Evolutionary conservation across 2,113 vertebrate genomes (phyloP), one percentile per base, ranked within the genome.

Genomic region (Dromiciops gliroides): DNA sequence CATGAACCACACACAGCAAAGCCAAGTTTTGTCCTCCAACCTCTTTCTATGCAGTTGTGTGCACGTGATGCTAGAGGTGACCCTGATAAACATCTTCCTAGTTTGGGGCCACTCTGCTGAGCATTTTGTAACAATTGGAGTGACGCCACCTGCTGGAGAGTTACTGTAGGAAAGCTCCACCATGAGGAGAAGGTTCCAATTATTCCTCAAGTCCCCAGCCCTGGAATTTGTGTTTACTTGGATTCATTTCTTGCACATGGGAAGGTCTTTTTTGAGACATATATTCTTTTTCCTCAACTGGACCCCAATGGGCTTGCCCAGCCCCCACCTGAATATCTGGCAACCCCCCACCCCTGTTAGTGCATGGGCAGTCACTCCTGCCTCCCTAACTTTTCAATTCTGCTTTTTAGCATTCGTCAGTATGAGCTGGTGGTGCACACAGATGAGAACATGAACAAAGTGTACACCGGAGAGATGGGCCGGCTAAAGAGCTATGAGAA

Each of bases 401-500:
- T 95, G 51, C 51, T 22, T 89, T 50, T 31, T 97, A 99, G 99
- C 98, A 99, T 99, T 90, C 99, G 99, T 24, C 99, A 99, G 98
- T 99, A 99, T 0, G 99, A 99, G 98, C 98, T 99, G 88, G 98
- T 99, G 98, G 98, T 99, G 92, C 99, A 99, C 97, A 97, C 98
- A 0, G 99, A 99, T 96, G 92, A 99, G 28, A 99, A 99, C 97
- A 97, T 98, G 97, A 99, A 98, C 98, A 99, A 99, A 97, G 98
- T 99, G 50, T 99, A 99, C 97, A 97, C 97, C 0, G 99, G 99
- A 0, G 99, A 99, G 98, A 99, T 99, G 97, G 99, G 99, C 22
- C 99, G 99, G 0, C 98, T 99, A 90, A 99, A 99, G 98, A 99
- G 99, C 98, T 99, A 99, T 0, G 99, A 99, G 98, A 99, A 98